Conservation (phyloP, 2,888 invertebrate genomes). For the Dorcus hopei region DNA sequence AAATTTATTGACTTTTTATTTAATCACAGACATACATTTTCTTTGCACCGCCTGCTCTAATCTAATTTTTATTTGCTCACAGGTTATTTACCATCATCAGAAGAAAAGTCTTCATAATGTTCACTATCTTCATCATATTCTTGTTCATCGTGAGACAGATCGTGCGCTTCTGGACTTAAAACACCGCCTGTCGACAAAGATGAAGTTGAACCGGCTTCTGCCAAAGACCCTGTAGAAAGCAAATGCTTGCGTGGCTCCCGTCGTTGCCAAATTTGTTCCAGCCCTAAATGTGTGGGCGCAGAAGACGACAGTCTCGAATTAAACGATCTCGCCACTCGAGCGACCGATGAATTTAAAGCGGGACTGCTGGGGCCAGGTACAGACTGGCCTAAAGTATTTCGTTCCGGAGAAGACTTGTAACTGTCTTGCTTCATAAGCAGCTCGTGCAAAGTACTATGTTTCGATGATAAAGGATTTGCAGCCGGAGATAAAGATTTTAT, state of each 20-base stretch:
- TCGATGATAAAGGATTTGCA: constrained; percentile 37
- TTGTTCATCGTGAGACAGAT: constrained; percentile 76
- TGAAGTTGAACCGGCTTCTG: constrained; percentile 81
- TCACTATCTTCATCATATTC: constrained; percentile 81
- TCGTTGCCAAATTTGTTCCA: constrained; percentile 82
- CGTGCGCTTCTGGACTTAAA: constrained; percentile 76
- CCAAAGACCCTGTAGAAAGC: constrained; percentile 78
- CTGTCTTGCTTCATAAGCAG: constrained; percentile 66
- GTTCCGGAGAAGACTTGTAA: constrained; percentile 52
- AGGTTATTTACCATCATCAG: constrained; percentile 71
- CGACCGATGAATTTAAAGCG: constrained; percentile 16
- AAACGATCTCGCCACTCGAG: constrained; percentile 9
- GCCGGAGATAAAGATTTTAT: constrained; percentile 43
- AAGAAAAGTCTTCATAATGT: constrained; percentile 82
- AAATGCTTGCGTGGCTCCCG: constrained; percentile 84
- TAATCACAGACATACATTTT: too few species aligned
- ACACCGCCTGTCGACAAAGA: constrained; percentile 80
- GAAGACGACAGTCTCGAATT: constrained; percentile 77
- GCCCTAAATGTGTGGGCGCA: constrained; percentile 79
- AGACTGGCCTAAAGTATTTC: constrained; percentile 61
- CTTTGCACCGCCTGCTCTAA: too few species aligned
- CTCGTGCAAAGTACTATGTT: constrained; percentile 59
- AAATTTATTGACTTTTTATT: too few species aligned
- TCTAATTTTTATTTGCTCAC: too few species aligned
- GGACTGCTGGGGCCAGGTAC: constrained; percentile 57